A percentile compares a stretch with the other conserved stretches of the same genome.
Evolutionary conservation across 2,113 vertebrate genomes (phyloP).

Genomic region (Dromiciops gliroides): DNA sequence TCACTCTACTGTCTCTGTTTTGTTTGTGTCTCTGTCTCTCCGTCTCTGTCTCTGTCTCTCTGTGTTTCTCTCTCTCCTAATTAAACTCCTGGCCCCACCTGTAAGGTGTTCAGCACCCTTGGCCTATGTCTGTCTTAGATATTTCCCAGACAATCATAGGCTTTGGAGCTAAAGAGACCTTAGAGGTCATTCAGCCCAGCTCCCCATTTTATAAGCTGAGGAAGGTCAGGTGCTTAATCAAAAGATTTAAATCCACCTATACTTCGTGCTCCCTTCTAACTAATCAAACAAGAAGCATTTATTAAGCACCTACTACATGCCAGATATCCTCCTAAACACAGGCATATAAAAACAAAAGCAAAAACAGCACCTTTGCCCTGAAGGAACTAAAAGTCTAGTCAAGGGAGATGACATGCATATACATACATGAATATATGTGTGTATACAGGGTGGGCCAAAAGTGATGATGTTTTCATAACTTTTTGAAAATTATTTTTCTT

Average conservation of each 20-base stretch:
- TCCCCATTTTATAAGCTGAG: not conserved
- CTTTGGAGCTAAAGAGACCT: not conserved
- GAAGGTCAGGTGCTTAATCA: not conserved
- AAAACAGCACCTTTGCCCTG: too few species aligned
- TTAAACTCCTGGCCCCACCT: not conserved
- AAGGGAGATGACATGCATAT: too few species aligned
- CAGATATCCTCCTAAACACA: not conserved
- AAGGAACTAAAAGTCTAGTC: too few species aligned
- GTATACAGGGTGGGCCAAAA: too few species aligned
- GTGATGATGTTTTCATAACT: too few species aligned
- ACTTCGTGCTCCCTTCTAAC: not conserved
- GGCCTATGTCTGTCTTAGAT: not conserved
- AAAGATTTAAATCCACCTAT: not conserved
- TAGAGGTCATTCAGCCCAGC: not conserved
- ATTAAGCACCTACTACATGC: not conserved
- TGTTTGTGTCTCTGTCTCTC: too few species aligned
- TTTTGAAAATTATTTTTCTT: too few species aligned
- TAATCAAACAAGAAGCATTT: not conserved
- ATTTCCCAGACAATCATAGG: not conserved
- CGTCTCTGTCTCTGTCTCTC: not conserved
- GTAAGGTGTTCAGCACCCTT: not conserved
- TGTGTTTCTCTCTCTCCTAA: not conserved
- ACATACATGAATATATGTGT: too few species aligned
- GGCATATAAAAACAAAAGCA: too few species aligned
- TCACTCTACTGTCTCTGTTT: too few species aligned